Evolutionary conservation across 2,113 vertebrate genomes (phyloP).

Genomic region (Notothenia rossii): DNA sequence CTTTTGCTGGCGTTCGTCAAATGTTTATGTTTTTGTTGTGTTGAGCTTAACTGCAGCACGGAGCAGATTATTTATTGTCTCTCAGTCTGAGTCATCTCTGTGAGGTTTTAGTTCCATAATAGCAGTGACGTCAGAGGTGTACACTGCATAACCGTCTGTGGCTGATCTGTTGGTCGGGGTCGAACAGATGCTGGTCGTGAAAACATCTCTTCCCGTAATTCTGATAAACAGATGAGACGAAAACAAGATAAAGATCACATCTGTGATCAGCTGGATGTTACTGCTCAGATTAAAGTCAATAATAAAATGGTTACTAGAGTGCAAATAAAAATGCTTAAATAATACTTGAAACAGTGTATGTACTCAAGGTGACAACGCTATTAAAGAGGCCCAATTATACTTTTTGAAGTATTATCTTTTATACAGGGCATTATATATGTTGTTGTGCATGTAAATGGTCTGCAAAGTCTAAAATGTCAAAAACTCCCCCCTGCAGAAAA

Average conservation of each 20-base stretch:
- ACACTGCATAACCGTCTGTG: neutral
- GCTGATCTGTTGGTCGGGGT: neutral
- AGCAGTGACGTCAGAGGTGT: neutral
- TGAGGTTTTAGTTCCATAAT: neutral
- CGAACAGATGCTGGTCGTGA: neutral
- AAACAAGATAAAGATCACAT: slow-evolving; percentile 39
- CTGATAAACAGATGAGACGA: neutral
- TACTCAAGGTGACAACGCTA: neutral
- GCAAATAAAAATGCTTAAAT: neutral
- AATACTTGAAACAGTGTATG: neutral
- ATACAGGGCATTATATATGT: no score
- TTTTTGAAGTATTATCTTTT: no score
- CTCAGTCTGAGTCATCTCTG: slow-evolving; percentile 6
- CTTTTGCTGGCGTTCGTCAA: neutral
- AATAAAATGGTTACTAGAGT: slow-evolving; percentile 2
- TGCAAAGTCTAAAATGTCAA: no score
- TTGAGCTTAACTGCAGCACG: accelerated
- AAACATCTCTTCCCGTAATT: neutral
- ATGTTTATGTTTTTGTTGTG: neutral
- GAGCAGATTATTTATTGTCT: neutral
- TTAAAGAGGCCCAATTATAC: neutral
- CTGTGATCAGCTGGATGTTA: slow-evolving; percentile 50
- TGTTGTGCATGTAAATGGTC: no score
- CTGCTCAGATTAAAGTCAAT: neutral
- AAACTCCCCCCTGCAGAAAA: no score